Evolutionary conservation across 2,888 invertebrate genomes (phyloP), one percentile per base, ranked within the genome.

Genomic region (Arge pagana): DNA sequence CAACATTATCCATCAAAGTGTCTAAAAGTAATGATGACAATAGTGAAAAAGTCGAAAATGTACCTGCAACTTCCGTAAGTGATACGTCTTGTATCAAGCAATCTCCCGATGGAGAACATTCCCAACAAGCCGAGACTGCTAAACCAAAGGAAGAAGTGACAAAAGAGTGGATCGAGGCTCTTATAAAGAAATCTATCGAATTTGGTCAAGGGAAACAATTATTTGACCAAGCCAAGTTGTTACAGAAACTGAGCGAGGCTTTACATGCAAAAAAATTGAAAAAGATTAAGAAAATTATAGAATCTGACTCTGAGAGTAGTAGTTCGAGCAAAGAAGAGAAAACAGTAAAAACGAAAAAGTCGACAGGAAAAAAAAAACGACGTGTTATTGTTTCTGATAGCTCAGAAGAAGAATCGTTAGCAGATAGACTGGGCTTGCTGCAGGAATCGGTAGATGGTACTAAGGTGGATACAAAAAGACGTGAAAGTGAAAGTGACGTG

Each of bases 261-360:
- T 48, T 66, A 4, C 78, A 80, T 60, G 77, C 81, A 49, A 81
- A 81, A 67, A 78, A 83, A 43, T 81, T 80, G 61, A 83, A 83
- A 60, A 83, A 82, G 60, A 78, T 85, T 18, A 81, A 82, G 62
- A 82, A 79, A 62, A 76, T 83, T 1, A 79, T 83, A 55, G 81
- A 81, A 63, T 80, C 82, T 4, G 81, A 82, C 13, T 81, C 80
- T 0, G 83, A 82, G 5, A 64, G 65, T 7, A 60, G 58, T 53
- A 66, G 62, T 11, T 62, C 58, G 43, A 66, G 68, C 2, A 63
- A 62, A 77, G 80, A 54, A 77, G 80, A 60, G 68, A 76, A 58
- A 56, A 67, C 21, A 55, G n/a, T 52, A 13, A 59, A 57, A 15
- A 21, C 56, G 19, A 66, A 59, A 41, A 69, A 56, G 39, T 15